Evolutionary conservation across 2,888 invertebrate genomes (phyloP).

Genomic region (Sarcophaga variegata): DNA sequence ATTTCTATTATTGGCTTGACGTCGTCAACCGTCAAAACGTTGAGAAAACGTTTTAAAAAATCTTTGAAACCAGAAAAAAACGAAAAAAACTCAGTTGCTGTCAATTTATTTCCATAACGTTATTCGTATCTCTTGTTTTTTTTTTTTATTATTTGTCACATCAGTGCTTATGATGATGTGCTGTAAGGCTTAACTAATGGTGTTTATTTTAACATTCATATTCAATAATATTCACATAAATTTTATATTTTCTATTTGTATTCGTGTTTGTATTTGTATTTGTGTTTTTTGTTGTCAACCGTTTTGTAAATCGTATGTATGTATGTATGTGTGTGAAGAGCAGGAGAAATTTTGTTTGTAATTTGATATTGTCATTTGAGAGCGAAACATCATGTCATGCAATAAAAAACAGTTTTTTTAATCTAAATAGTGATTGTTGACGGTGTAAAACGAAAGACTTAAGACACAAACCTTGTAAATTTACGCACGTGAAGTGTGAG

Average conservation of each 20-base stretch:
- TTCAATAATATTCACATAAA: constrained; percentile 3
- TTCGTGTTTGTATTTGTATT: constrained; percentile 5
- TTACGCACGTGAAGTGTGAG: no score
- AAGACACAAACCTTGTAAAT: no score
- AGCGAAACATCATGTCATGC: background rate
- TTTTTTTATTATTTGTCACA: constrained; percentile 26
- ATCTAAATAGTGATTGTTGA: background rate
- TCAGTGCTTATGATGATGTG: constrained; percentile 42
- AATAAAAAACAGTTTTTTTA: constrained; percentile 7
- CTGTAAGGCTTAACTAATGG: constrained; percentile 53
- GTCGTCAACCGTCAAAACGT: background rate
- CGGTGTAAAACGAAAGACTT: no score
- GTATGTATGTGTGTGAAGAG: background rate
- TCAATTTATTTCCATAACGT: constrained; percentile 39
- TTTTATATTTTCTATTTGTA: constrained; percentile 9
- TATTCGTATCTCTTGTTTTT: background rate
- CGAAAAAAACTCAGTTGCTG: constrained; percentile 29
- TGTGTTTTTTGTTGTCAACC: background rate
- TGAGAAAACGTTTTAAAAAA: background rate
- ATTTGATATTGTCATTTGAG: constrained; percentile 35
- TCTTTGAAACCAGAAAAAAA: no score
- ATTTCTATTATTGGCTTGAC: constrained; percentile 37
- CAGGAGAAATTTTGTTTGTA: constrained; percentile 48
- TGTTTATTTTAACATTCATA: constrained; percentile 37
- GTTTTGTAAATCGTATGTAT: background rate